Evolutionary conservation across 2,888 invertebrate genomes (phyloP).

Genomic region (Mamestra brassicae): DNA sequence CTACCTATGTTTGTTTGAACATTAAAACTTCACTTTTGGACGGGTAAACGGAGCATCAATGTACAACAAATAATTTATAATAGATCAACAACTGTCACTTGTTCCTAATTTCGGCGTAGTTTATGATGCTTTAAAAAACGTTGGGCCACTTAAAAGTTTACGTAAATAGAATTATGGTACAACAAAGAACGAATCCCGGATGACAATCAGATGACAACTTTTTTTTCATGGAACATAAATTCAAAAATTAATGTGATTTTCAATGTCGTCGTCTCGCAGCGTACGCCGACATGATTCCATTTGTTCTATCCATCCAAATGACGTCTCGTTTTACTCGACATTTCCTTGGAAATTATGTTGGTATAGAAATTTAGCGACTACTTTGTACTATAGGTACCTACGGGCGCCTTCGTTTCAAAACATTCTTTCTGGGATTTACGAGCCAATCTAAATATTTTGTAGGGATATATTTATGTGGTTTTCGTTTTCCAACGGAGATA

Average conservation of each 20-base stretch:
- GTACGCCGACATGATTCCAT: constrained; percentile 74
- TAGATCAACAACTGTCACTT: constrained; percentile 49
- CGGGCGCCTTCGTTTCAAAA: constrained; percentile 60
- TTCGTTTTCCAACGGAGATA: constrained; percentile 32
- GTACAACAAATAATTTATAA: constrained; percentile 52
- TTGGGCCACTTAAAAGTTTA: constrained; percentile 27
- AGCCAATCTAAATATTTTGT: constrained; percentile 66
- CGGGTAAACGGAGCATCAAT: constrained; percentile 35
- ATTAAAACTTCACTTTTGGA: constrained; percentile 34
- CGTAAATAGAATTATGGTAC: constrained; percentile 38
- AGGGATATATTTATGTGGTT: constrained; percentile 53
- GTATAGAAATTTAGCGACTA: constrained; percentile 70
- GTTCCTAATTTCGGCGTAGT: constrained; percentile 21
- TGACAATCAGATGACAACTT: constrained; percentile 52
- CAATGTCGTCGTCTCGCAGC: constrained; percentile 48
- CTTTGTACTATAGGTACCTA: constrained; percentile 66
- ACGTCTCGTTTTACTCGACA: constrained; percentile 63
- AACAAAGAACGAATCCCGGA: constrained; percentile 32
- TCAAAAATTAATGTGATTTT: constrained; percentile 56
- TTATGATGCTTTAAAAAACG: constrained; percentile 29
- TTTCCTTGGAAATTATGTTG: constrained; percentile 76
- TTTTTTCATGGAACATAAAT: constrained; percentile 54
- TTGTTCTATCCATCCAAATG: constrained; percentile 76
- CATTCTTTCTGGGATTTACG: constrained; percentile 72
- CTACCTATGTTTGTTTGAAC: constrained; percentile 33